Conservation (phyloP, 2,797 vertebrate genomes). For the Myotis vivesi region DNA sequence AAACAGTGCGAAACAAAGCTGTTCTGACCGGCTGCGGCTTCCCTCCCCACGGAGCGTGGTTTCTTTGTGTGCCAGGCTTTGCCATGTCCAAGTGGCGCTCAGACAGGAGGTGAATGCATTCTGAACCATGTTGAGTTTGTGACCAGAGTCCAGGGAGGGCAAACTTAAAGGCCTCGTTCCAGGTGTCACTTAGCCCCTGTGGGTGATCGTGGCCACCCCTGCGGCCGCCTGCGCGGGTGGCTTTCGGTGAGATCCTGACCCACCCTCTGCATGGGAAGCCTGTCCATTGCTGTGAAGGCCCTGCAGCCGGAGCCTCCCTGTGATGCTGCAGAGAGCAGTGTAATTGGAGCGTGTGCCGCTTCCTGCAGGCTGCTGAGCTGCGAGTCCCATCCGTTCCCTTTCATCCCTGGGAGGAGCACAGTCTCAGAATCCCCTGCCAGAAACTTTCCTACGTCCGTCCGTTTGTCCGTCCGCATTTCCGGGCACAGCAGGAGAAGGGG, state of each 20-base stretch:
- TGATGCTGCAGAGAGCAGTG: not conserved
- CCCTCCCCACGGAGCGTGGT: not conserved
- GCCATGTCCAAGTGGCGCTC: not conserved
- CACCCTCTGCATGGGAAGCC: not conserved
- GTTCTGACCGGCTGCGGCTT: not conserved
- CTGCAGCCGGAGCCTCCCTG: not conserved
- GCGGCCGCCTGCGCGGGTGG: not conserved
- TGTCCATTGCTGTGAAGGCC: not conserved
- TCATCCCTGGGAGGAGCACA: conserved; percentile 10
- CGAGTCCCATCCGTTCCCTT: not conserved
- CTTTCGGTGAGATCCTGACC: not conserved
- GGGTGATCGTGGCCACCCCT: not conserved
- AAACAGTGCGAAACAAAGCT: not conserved
- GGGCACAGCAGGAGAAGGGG: not conserved
- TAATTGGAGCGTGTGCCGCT: not conserved
- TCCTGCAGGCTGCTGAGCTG: not conserved
- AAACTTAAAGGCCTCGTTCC: not conserved
- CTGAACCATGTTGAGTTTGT: not conserved
- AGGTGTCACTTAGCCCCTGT: not conserved
- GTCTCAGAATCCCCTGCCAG: not conserved
- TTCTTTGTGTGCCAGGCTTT: not conserved
- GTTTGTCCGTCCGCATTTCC: not conserved
- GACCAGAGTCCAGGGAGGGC: not conserved
- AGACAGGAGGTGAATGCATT: not conserved
- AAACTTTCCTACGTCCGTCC: not conserved